These are phyloP conservation scores for Camarhynchus parvulus DNA, from an alignment of 2,113 vertebrate species.

Conservation along the genomic window DNA sequence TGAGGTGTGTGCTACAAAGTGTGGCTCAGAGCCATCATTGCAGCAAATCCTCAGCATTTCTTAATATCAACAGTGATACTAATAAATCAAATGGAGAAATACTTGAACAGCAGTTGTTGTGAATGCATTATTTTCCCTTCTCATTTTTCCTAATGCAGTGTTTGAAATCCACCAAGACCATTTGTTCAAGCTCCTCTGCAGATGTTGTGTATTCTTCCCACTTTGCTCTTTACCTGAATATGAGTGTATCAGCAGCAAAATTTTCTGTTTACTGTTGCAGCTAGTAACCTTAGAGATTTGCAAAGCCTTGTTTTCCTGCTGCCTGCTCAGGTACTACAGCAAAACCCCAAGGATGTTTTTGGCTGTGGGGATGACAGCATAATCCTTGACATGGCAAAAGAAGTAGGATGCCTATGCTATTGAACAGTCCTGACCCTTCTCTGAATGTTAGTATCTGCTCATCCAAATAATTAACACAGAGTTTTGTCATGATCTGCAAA, in stretches of 20 bases:
- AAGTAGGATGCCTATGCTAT: neutral
- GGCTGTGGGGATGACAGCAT: neutral
- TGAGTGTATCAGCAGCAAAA: neutral
- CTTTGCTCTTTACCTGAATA: neutral
- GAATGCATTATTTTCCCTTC: neutral
- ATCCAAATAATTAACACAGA: no score
- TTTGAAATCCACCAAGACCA: neutral
- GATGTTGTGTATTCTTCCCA: fast-evolving
- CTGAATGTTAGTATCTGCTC: neutral
- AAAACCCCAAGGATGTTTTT: neutral
- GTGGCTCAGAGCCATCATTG: neutral
- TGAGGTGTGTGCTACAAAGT: neutral
- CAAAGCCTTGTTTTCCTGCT: neutral
- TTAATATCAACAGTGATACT: neutral
- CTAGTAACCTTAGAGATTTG: neutral
- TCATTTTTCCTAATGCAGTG: neutral
- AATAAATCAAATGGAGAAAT: neutral
- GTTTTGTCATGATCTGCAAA: neutral
- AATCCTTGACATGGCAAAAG: neutral
- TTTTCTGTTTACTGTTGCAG: neutral
- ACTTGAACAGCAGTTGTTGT: neutral
- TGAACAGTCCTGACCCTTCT: neutral
- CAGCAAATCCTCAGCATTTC: neutral
- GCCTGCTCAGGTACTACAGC: neutral
- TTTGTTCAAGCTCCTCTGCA: neutral